These are phyloP conservation scores for Thaumetopoea pityocampa DNA, from an alignment of 1,140 invertebrate genomes.

Conservation along the genomic window DNA sequence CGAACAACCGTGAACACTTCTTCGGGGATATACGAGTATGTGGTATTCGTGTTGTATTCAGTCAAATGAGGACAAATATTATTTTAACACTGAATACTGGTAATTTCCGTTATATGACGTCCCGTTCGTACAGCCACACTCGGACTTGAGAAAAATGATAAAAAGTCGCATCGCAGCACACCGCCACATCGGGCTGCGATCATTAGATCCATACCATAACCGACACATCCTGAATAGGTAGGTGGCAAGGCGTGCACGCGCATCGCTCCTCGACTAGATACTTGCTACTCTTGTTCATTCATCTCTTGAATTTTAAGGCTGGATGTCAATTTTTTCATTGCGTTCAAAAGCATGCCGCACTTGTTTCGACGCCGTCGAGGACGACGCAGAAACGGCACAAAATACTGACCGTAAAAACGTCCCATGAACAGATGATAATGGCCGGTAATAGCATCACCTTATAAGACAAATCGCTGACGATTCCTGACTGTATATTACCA, in stretches of 20 bases:
- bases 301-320: constrained; percentile 32
- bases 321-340: constrained; percentile 10
- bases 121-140: constrained; percentile 48
- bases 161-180: constrained; percentile 57
- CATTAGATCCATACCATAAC: constrained; percentile 70
- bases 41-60: too few relatives aligned
- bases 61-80: constrained; percentile 28
- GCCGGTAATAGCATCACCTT: constrained; percentile 5
- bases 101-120: constrained; percentile 60
- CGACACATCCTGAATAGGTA: constrained; percentile 68
- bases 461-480: not conserved
- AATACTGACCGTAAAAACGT: constrained; percentile 9
- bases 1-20: too few relatives aligned
- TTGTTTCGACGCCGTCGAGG: constrained; percentile 3
- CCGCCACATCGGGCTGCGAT: constrained; percentile 55
- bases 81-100: constrained; percentile 39
- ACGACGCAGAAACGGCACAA: constrained; percentile 4
- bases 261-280: constrained; percentile 25
- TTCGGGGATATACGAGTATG: too few relatives aligned
- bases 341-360: constrained; percentile 13
- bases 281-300: constrained; percentile 56
- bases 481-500: too few relatives aligned
- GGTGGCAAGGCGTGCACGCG: constrained; percentile 59
- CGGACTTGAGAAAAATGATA: constrained; percentile 45
- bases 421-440: constrained; percentile 11